Percentiles rank a stretch among this genome's conserved stretches.
Evolutionary conservation across 2,113 vertebrate species (phyloP).

Genomic region (Tyrannus savana): DNA sequence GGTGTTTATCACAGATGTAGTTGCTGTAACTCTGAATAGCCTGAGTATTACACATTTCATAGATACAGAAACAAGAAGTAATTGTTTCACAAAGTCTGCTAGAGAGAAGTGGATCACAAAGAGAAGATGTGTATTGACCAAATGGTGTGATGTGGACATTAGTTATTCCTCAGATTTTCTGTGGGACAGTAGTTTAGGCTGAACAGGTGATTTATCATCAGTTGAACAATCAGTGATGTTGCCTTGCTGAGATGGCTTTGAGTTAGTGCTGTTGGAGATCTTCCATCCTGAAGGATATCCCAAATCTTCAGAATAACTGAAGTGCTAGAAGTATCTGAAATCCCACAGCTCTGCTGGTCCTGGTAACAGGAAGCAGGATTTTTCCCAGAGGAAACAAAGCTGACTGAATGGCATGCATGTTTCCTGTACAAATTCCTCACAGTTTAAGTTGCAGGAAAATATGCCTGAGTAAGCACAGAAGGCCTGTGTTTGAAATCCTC

Average conservation of each 20-base stretch:
- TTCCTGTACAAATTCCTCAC: background rate
- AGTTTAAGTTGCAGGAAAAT: background rate
- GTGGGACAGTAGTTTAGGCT: background rate
- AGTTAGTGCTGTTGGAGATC: background rate
- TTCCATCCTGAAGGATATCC: background rate
- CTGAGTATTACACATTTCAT: background rate
- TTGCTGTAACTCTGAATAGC: background rate
- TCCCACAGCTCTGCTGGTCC: background rate
- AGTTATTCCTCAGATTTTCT: background rate
- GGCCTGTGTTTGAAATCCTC: background rate
- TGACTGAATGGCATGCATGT: rapidly evolving
- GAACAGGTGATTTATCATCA: background rate
- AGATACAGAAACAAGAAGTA: background rate
- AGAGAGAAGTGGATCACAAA: background rate
- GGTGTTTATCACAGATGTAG: background rate
- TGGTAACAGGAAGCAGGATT: background rate
- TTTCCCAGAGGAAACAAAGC: background rate
- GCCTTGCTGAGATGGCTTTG: background rate
- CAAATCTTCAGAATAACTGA: background rate
- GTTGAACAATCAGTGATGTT: background rate
- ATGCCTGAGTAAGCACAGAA: background rate
- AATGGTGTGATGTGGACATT: background rate
- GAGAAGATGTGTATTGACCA: background rate
- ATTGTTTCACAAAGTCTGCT: background rate
- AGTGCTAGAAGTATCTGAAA: background rate